These are phyloP conservation scores for Vombatus ursinus DNA, from an alignment of 2,113 vertebrate genomes.

Conservation along the genomic window DNA sequence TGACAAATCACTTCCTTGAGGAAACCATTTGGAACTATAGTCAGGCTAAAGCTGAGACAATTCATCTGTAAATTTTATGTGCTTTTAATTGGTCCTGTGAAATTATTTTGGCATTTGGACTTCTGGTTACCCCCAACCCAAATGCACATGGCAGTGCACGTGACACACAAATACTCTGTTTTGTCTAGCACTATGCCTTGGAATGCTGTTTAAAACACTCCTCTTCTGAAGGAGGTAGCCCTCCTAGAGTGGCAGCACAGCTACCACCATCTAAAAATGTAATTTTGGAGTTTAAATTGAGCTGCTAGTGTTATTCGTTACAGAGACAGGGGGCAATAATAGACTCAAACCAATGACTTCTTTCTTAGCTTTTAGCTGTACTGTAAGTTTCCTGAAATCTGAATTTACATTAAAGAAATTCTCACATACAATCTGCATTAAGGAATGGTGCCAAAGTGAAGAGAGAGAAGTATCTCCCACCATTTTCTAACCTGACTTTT, in stretches of 20 bases:
- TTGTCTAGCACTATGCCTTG: not conserved
- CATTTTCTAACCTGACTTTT: not conserved
- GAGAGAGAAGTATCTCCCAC: not conserved
- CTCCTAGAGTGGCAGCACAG: not conserved
- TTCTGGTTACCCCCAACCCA: not conserved
- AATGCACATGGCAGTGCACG: not conserved
- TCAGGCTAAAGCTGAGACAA: not conserved
- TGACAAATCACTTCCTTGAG: not conserved
- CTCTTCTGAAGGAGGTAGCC: not conserved
- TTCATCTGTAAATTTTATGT: not conserved
- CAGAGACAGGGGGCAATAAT: not conserved
- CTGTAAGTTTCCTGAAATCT: not conserved
- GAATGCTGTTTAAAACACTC: not conserved
- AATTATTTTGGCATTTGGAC: not conserved
- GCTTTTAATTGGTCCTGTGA: not conserved
- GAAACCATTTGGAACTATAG: constrained; percentile 2
- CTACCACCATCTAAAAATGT: not conserved
- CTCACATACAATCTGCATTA: not conserved
- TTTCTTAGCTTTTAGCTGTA: not conserved
- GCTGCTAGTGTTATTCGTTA: not conserved
- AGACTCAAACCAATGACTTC: not conserved
- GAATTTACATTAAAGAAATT: not conserved
- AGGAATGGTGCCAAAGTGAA: not conserved
- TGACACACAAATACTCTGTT: not conserved
- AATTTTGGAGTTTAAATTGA: constrained; percentile 3